phyloP scores from a whole-genome alignment of 2,113 vertebrate species.

The Chaenocephalus aceratus region DNA sequence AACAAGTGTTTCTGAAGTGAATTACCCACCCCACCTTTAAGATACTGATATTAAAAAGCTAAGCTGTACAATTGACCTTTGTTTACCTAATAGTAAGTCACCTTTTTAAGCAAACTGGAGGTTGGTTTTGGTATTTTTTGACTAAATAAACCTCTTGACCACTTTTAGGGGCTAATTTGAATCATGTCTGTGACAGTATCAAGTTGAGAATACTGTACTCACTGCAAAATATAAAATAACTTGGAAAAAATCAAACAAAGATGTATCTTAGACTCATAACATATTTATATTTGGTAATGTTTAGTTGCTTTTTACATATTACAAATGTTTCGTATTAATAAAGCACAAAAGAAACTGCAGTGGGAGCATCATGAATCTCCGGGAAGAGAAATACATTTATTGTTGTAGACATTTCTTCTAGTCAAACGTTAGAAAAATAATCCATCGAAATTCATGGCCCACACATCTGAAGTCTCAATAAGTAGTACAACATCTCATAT shows the following conservation, averaged over 20 bases:
- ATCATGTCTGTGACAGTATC: not conserved
- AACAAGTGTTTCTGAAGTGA: no score
- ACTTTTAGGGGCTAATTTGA: not conserved
- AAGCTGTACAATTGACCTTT: not conserved
- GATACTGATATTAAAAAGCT: not conserved
- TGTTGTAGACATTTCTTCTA: constrained; percentile 16
- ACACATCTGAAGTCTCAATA: not conserved
- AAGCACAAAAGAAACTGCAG: constrained; percentile 1
- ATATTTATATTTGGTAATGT: no score
- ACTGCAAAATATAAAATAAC: no score
- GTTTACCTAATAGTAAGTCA: not conserved
- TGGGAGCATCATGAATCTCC: not conserved
- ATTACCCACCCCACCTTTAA: no score
- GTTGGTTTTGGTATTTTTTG: not conserved
- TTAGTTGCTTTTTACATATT: not conserved
- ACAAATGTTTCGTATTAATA: not conserved
- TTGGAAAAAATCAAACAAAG: no score
- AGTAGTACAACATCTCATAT: not conserved
- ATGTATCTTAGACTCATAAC: no score
- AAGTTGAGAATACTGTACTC: no score
- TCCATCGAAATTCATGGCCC: constrained; percentile 1
- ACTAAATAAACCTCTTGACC: no score
- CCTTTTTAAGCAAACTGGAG: not conserved
- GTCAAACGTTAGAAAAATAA: constrained; percentile 53
- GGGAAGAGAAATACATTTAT: constrained; percentile 46